These are phyloP conservation scores for Tylochromis polylepis DNA, from an alignment of 2,113 vertebrate species.

Conservation along the genomic window DNA sequence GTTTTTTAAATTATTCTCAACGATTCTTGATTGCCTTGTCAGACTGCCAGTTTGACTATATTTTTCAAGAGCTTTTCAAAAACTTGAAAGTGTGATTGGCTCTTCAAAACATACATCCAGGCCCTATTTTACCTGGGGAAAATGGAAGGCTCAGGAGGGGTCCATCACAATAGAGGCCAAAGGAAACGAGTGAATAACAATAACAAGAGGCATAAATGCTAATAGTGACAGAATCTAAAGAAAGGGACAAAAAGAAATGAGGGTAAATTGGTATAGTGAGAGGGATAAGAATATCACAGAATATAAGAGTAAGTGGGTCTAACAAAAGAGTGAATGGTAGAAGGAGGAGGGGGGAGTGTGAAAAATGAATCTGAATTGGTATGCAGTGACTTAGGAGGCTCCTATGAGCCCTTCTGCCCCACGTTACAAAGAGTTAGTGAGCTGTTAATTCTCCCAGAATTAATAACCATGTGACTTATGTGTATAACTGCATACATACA, in stretches of 20 bases:
- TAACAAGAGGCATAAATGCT: background rate
- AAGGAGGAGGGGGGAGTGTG: background rate
- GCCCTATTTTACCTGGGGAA: background rate
- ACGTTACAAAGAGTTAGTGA: background rate
- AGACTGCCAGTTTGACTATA: background rate
- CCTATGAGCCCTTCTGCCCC: background rate
- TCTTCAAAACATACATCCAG: background rate
- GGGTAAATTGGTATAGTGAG: background rate
- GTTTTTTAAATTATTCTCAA: background rate
- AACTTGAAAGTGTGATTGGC: background rate
- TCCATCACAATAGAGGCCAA: background rate
- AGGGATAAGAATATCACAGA: background rate
- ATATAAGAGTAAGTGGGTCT: background rate
- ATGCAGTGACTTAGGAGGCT: background rate
- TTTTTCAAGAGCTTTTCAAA: background rate
- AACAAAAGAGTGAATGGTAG: background rate
- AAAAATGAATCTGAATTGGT: constrained; percentile 9
- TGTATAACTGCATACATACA: background rate
- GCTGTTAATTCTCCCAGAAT: constrained; percentile 20
- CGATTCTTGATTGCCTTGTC: background rate
- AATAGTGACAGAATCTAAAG: background rate
- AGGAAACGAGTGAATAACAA: background rate
- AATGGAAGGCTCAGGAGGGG: background rate
- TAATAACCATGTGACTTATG: background rate
- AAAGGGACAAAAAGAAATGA: background rate